These are phyloP conservation scores for Julus scanicus DNA, from an alignment of 2,888 invertebrate species.

Conservation along the genomic window DNA sequence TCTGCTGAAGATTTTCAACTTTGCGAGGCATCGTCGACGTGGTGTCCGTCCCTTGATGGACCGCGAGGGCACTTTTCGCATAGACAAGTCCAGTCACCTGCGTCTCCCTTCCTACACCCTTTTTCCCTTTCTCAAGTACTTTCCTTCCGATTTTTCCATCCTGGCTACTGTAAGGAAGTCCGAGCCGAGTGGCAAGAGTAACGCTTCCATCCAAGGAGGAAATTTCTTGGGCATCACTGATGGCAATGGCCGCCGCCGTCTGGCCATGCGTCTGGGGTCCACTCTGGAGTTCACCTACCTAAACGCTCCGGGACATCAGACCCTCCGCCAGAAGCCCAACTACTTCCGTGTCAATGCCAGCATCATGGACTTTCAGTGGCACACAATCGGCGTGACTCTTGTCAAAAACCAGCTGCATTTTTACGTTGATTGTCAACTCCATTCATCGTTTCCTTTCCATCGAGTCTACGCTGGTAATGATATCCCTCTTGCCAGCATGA, in stretches of 20 bases:
- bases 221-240: slow-evolving; percentile 56
- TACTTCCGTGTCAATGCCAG: slow-evolving; percentile 54
- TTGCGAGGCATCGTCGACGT: slow-evolving; percentile 51
- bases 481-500: slow-evolving; percentile 50
- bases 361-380: slow-evolving; percentile 53
- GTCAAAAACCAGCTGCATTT: slow-evolving; percentile 8
- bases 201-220: neutral
- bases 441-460: slow-evolving; percentile 44
- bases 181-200: neutral
- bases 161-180: slow-evolving; percentile 52
- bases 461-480: slow-evolving; percentile 50
- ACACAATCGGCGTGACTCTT: slow-evolving; percentile 52
- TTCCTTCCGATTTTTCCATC: slow-evolving; percentile 54
- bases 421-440: slow-evolving; percentile 52
- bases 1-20: slow-evolving; percentile 55
- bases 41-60: slow-evolving; percentile 53
- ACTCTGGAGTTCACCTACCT: slow-evolving; percentile 54
- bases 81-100: slow-evolving; percentile 54
- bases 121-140: slow-evolving; percentile 54
- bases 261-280: slow-evolving; percentile 53
- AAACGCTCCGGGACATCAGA: slow-evolving; percentile 48
- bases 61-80: slow-evolving; percentile 53
- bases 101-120: slow-evolving; percentile 56
- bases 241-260: slow-evolving; percentile 55
- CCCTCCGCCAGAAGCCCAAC: slow-evolving; percentile 51